Percentiles rank a stretch among this genome's conserved stretches.
Evolutionary conservation across 2,797 vertebrate genomes (phyloP).

Genomic region (Bufotes viridis): DNA sequence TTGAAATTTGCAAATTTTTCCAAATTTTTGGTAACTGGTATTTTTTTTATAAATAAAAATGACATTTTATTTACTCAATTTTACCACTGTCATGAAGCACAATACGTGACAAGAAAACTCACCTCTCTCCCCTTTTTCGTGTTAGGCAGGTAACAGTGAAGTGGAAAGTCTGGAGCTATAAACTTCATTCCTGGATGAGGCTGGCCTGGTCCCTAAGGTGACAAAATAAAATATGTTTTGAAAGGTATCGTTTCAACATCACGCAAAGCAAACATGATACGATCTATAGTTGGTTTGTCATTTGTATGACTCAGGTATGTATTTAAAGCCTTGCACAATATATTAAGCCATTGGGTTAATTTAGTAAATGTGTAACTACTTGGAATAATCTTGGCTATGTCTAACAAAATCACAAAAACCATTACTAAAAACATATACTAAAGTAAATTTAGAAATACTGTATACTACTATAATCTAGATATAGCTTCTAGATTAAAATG

Average conservation of each 20-base stretch:
- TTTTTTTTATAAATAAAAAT: too few species aligned
- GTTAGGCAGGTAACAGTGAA: constrained; percentile 55
- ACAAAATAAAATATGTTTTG: background rate
- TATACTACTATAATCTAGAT: background rate
- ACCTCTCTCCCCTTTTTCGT: constrained; percentile 55
- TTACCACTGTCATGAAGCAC: too few species aligned
- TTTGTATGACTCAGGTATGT: background rate
- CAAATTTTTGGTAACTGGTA: too few species aligned
- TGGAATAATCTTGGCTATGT: background rate
- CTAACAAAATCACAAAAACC: background rate
- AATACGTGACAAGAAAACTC: too few species aligned
- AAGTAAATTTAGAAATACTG: too few species aligned
- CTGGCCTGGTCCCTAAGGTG: constrained; percentile 42
- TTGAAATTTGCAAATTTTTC: too few species aligned
- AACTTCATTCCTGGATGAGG: constrained; percentile 57
- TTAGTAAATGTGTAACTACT: background rate
- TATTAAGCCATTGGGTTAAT: background rate
- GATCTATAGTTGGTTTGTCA: background rate
- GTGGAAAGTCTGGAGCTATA: constrained; percentile 50
- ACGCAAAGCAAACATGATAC: background rate
- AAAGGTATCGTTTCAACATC: background rate
- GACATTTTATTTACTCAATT: too few species aligned
- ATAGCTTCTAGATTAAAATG: background rate
- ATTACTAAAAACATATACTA: background rate
- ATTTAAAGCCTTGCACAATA: background rate